phyloP scores from a whole-genome alignment of 2,888 invertebrate species.

The Lumbricus terrestris region DNA sequence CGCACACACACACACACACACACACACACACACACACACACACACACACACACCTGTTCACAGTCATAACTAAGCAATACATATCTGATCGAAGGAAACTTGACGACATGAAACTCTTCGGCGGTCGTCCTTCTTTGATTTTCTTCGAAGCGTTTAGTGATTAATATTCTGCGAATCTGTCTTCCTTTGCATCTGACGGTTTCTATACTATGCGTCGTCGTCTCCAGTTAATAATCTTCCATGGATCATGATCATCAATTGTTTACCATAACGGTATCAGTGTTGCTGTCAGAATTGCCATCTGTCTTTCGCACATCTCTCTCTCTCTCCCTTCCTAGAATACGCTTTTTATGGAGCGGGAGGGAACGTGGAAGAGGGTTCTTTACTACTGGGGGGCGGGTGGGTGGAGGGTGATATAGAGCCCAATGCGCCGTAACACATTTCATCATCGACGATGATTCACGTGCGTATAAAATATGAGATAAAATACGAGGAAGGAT shows the following conservation, averaged over 20 bases:
- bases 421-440: neutral
- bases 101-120: neutral
- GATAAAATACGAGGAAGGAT: neutral
- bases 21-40: neutral
- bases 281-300: neutral
- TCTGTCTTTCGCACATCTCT: neutral
- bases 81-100: neutral
- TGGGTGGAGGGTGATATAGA: neutral
- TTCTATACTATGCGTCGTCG: too few relatives aligned
- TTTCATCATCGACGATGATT: neutral
- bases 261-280: neutral
- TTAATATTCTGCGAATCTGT: neutral
- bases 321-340: slow-evolving; percentile 10
- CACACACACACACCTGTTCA: neutral
- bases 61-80: neutral
- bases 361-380: neutral
- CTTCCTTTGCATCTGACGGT: neutral
- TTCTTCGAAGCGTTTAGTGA: slow-evolving; percentile 6
- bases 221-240: slow-evolving; percentile 10
- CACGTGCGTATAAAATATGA: neutral
- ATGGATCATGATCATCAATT: neutral
- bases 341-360: neutral
- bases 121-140: neutral
- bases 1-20: too few relatives aligned
- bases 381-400: neutral